Percentiles rank a stretch among this genome's conserved stretches.
phyloP scores from a whole-genome alignment of 2,797 vertebrate genomes.

The Antennarius maculatus region DNA sequence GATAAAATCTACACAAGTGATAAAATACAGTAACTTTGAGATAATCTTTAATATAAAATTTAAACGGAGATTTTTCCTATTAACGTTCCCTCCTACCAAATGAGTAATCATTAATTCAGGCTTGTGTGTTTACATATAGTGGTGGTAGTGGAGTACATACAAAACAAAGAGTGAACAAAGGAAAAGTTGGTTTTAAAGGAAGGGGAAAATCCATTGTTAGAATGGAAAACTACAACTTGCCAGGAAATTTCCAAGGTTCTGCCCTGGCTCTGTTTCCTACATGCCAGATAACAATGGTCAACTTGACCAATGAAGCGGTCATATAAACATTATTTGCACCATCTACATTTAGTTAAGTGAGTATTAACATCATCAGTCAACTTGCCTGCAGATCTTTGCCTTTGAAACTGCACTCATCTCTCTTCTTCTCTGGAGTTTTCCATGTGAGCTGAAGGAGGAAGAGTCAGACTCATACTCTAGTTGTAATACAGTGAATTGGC shows the following conservation, averaged over 20 bases:
- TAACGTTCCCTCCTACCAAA: not conserved
- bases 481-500: constrained; percentile 19
- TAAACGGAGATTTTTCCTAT: not conserved
- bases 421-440: constrained; percentile 87
- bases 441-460: constrained; percentile 85
- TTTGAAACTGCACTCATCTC: constrained; percentile 94
- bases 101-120: not conserved
- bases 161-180: constrained; percentile 19
- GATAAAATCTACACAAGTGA: no score
- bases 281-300: constrained; percentile 28
- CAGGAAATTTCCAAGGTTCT: constrained; percentile 49
- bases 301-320: constrained; percentile 9
- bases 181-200: constrained; percentile 34
- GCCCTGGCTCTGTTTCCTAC: constrained; percentile 28
- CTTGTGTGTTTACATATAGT: constrained; percentile 17
- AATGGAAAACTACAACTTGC: constrained; percentile 56
- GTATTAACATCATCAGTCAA: constrained; percentile 36
- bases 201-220: constrained; percentile 48
- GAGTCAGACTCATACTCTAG: constrained; percentile 28
- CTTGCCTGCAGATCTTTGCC: constrained; percentile 93
- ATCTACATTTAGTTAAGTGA: constrained; percentile 24
- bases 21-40: no score
- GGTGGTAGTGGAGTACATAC: constrained; percentile 5
- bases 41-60: not conserved
- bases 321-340: constrained; percentile 32